Evolutionary conservation across 2,113 vertebrate genomes (phyloP), one percentile per base, ranked within the genome.

Genomic region (Hippocampus zosterae): DNA sequence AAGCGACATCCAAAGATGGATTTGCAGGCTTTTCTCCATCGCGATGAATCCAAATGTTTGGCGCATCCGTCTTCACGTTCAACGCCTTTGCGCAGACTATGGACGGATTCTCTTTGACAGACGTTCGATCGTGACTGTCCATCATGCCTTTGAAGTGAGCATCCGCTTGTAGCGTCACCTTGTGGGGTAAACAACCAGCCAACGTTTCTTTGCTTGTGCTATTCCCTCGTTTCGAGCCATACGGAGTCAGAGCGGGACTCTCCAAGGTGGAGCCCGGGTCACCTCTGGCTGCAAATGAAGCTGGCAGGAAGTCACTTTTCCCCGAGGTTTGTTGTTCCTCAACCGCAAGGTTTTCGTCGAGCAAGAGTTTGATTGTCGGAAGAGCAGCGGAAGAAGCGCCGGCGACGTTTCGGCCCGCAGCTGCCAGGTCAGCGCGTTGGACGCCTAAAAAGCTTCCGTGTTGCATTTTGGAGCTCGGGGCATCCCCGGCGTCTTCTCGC

Each of bases 361-460:
- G 88, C 59, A 92, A 56, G 2, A 68, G 71, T 53, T 91, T 91
- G 66, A 89, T 88, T 87, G 93, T 93, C 44, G 88, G 55, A 46
- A 94, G 86, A 44, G 93, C 88, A 55, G 73, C 85, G 0, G n/a
- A n/a, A n/a, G n/a, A n/a, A n/a, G n/a, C n/a, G n/a, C n/a, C n/a
- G n/a, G 65, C 23, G 16, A 94, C 89, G 10, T 67, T 78, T 85
- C 93, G 94, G 59, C 92, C 93, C 78, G 89, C 90, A 74, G 91
- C 94, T 52, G 92, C 94, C 77, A 87, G 93, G 87, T 53, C 15
- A 12, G 41, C 21, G 27, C 27, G n/a, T 15, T 55, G 6, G 2
- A 29, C 27, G 27, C 23, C 40, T 44, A n/a, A 48, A 15, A 37
- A 55, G 23, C 25, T 73, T 69, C 59, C 60, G 48, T 46, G 33